Conservation (phyloP, 2,888 invertebrate genomes). For the Sisyra terminalis region DNA sequence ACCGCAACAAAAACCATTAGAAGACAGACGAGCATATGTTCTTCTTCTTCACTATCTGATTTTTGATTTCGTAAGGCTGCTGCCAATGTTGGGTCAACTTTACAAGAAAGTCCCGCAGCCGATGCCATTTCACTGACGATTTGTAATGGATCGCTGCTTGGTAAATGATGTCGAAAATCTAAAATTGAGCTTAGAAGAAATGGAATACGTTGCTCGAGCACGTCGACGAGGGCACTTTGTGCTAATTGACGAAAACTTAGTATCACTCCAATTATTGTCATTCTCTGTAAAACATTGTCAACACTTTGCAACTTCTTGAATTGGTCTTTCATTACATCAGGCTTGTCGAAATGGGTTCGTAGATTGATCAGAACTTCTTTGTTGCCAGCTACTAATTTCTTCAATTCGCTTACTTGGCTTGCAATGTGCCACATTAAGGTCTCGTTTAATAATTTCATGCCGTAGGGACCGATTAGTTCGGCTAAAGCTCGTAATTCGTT, state of each 20-base stretch:
- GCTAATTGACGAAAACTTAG: slow-evolving; percentile 87
- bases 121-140: slow-evolving; percentile 96
- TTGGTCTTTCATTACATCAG: slow-evolving; percentile 95
- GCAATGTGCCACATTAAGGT: slow-evolving; percentile 97
- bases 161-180: slow-evolving; percentile 85
- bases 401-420: slow-evolving; percentile 93
- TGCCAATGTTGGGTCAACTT: slow-evolving; percentile 90
- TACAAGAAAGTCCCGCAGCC: slow-evolving; percentile 84
- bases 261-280: slow-evolving; percentile 97
- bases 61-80: slow-evolving; percentile 81
- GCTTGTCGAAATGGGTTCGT: slow-evolving; percentile 95
- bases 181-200: slow-evolving; percentile 88
- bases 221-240: slow-evolving; percentile 86
- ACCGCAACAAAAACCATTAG: slow-evolving; percentile 99
- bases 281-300: slow-evolving; percentile 88
- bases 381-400: slow-evolving; percentile 77
- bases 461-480: slow-evolving; percentile 95
- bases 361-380: slow-evolving; percentile 83
- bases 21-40: slow-evolving; percentile 84
- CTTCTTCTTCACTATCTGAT: slow-evolving; percentile 74
- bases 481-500: slow-evolving; percentile 88
- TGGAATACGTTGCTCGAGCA: slow-evolving; percentile 85
- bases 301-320: slow-evolving; percentile 79
- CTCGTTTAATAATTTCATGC: slow-evolving; percentile 93
- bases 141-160: slow-evolving; percentile 76